These are phyloP conservation scores for Hystrix brachyura DNA, from an alignment of 2,113 vertebrate species.

Conservation along the genomic window DNA sequence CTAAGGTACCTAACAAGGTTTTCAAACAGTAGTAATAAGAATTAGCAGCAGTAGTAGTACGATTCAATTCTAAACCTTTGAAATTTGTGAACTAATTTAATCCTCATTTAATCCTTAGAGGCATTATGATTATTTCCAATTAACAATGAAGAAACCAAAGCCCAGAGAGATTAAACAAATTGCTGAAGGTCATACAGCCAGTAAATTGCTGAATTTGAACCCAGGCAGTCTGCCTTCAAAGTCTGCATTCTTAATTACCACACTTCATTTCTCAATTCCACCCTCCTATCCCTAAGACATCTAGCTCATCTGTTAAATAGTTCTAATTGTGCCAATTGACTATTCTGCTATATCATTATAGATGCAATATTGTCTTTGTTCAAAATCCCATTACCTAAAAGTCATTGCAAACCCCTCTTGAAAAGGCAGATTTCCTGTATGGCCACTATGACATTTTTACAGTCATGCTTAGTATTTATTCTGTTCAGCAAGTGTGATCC, in stretches of 20 bases:
- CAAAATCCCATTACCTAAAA: not conserved
- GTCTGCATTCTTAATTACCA: not conserved
- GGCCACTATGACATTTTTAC: not conserved
- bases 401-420: not conserved
- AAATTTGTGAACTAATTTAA: not conserved
- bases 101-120: not conserved
- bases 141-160: slow-evolving; percentile 26
- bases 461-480: not conserved
- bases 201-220: not conserved
- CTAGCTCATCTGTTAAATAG: not conserved
- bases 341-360: not conserved
- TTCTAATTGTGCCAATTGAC: not conserved
- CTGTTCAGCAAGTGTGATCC: not conserved
- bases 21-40: not conserved
- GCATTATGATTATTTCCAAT: not conserved
- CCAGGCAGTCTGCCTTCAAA: not conserved
- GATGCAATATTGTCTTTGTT: not conserved
- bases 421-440: not conserved
- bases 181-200: not conserved
- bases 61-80: slow-evolving; percentile 6
- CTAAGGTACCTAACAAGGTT: not conserved
- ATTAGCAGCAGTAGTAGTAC: not conserved
- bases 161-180: not conserved
- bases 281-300: not conserved
- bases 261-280: not conserved